phyloP scores from a whole-genome alignment of 2,888 invertebrate species.

The Petrophora chlorosata region DNA sequence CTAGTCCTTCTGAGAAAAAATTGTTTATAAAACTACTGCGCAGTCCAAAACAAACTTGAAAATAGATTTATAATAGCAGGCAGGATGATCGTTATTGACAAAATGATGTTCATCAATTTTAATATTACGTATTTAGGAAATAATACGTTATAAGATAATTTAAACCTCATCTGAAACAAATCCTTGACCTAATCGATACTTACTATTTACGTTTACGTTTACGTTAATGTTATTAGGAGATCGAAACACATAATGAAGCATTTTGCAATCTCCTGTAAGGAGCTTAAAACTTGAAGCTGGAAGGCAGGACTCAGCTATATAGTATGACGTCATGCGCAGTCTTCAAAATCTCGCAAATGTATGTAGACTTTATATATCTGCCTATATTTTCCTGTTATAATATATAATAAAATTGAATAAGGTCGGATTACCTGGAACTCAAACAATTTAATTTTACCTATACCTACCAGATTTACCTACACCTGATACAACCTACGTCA shows the following conservation, averaged over 20 bases:
- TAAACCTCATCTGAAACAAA: conserved; percentile 4
- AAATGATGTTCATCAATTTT: conserved; percentile 7
- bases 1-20: not conserved
- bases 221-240: not conserved
- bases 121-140: conserved; percentile 2
- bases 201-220: not conserved
- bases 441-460: no score
- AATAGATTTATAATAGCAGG: conserved; percentile 11
- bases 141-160: conserved; percentile 5
- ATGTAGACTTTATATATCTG: no score
- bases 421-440: no score
- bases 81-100: conserved; percentile 5
- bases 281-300: no score
- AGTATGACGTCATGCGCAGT: no score
- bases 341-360: no score
- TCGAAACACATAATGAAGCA: not conserved
- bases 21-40: conserved; percentile 18
- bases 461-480: no score
- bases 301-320: no score
- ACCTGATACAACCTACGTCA: no score
- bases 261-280: no score
- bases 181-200: not conserved
- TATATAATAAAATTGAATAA: no score
- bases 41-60: conserved; percentile 12
- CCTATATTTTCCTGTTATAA: no score